Conservation (phyloP, 2,113 vertebrate species). For the Pitta sordida region DNA sequence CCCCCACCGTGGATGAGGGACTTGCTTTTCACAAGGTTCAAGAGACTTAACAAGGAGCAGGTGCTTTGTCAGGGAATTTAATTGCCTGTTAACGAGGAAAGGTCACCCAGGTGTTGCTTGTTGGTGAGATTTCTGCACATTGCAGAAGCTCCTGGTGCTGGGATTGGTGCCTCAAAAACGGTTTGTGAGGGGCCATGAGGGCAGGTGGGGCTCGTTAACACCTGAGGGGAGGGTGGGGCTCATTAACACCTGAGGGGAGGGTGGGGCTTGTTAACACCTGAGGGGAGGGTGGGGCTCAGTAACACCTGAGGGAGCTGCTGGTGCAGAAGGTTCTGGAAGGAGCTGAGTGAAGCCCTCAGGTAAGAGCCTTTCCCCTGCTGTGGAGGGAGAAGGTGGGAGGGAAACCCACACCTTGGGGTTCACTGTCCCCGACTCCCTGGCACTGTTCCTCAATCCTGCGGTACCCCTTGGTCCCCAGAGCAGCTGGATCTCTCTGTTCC, state of each 20-base stretch:
- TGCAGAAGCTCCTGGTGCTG: background rate
- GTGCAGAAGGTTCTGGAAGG: background rate
- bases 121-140: fast-evolving
- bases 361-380: fast-evolving
- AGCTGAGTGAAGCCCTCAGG: fast-evolving
- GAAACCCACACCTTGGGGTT: too few relatives aligned
- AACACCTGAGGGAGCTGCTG: too few relatives aligned
- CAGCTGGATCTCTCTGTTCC: too few relatives aligned
- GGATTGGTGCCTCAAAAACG: background rate
- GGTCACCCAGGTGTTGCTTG: fast-evolving
- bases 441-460: background rate
- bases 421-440: fast-evolving
- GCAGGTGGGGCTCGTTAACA: too few relatives aligned
- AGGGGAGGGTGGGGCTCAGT: background rate
- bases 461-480: background rate
- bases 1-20: fast-evolving
- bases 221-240: too few relatives aligned
- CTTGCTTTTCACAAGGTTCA: background rate
- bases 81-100: background rate
- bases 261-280: too few relatives aligned
- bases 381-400: background rate
- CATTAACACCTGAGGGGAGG: too few relatives aligned
- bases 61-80: background rate
- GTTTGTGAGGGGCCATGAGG: fast-evolving
- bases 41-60: background rate